Conservation (phyloP, 2,113 vertebrate species). For the Rhinoderma darwinii region DNA sequence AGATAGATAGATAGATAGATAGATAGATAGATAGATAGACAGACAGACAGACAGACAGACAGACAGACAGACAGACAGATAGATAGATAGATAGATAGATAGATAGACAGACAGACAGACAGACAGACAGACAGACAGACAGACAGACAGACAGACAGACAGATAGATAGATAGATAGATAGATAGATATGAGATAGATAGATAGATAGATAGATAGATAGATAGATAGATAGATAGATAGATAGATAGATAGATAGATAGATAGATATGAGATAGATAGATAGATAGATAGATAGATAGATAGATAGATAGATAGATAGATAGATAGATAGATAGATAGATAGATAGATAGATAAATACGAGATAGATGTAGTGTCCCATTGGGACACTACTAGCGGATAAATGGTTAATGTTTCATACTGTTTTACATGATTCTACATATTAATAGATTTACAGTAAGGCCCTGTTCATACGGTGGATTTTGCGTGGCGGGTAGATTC, state of each 20-base stretch:
- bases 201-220: slow-evolving; percentile 5
- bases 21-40: background rate
- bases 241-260: background rate
- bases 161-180: background rate
- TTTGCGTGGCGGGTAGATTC: no score
- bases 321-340: no score
- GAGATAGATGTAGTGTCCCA: no score
- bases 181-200: background rate
- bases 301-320: no score
- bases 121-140: background rate
- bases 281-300: slow-evolving; percentile 5
- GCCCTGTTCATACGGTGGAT: no score
- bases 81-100: no score
- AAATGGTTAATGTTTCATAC: no score
- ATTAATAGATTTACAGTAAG: no score
- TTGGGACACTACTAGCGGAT: no score
- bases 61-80: background rate
- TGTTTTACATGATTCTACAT: no score
- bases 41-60: background rate
- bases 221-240: slow-evolving; percentile 1
- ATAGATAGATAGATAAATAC: no score
- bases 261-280: background rate
- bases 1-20: background rate
- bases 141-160: slow-evolving; percentile 5
- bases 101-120: background rate